Evolutionary conservation across 2,797 vertebrate genomes (phyloP), one percentile per base, ranked within the genome.

Genomic region (Anableps anableps): DNA sequence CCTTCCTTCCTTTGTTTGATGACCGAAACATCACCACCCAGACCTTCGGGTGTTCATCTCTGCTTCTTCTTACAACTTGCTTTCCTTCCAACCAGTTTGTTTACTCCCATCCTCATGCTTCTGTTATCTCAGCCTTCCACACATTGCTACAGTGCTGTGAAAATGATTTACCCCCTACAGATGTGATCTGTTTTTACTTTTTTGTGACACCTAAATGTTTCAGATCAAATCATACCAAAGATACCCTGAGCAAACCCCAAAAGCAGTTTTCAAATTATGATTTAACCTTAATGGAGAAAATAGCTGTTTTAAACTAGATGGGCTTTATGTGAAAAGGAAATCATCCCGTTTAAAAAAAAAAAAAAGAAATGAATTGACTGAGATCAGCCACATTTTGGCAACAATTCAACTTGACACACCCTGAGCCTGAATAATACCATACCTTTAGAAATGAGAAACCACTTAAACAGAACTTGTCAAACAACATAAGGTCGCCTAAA

Each of bases 1-100:
- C 74, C 60, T 80, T 72, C 82, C 70, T 43, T 80, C 83, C 88
- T 47, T 79, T 79, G 85, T 51, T 77, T 60, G 81, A 92, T 72
- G 86, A 79, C 86, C 58, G 31, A 0, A 83, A 89, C 85, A 68
- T 86, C 80, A 81, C 53, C 70, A 71, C 23, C 82, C 85, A 64
- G 60, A 81, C 23, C 2, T 75, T 72, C n/a, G 66, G 85, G 75
- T 85, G 81, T 80, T 77, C 76, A 71, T 75, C 68, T 68, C 55
- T 26, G 41, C 47, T 60, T 77, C 34, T 6, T 34, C 38, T 70
- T 50, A 48, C 51, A 29, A 60, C 9, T 41, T 26, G n/a, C n/a
- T 55, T 77, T 72, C 55, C 71, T 16, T 77, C 53, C 74, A 41
- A 38, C 85, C 83, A 60, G 10, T 53, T 38, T 85, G 70, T 88